Evolutionary conservation across 2,113 vertebrate species (phyloP).

Genomic region (Hemichromis elongatus): DNA sequence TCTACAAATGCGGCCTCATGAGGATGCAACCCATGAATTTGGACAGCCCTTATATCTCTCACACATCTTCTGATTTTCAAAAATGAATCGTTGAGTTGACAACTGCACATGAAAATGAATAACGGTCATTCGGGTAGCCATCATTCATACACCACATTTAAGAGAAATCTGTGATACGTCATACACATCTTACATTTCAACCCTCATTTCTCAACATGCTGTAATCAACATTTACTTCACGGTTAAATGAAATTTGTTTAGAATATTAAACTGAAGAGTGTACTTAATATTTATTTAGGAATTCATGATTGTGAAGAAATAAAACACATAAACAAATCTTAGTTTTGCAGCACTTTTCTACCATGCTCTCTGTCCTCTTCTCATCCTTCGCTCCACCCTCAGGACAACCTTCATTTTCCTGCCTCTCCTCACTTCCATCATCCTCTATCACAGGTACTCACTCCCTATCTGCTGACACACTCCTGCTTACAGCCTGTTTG

Average conservation of each 20-base stretch:
- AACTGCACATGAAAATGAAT: background rate
- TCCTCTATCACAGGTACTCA: background rate
- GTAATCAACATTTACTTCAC: background rate
- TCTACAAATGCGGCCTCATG: no score
- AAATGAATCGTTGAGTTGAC: background rate
- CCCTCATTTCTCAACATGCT: background rate
- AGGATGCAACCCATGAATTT: no score
- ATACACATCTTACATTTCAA: background rate
- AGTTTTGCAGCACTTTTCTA: background rate
- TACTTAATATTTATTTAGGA: background rate
- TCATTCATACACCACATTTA: background rate
- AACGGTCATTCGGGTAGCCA: background rate
- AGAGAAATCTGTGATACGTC: background rate
- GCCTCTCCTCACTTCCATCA: background rate
- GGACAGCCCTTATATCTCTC: no score
- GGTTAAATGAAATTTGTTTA: background rate
- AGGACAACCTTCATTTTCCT: background rate
- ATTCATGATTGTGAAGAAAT: background rate
- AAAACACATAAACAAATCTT: background rate
- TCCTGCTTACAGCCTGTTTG: background rate
- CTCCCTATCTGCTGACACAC: background rate
- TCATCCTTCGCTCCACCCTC: background rate
- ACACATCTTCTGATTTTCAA: background rate
- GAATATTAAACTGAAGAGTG: background rate
- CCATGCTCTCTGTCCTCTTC: background rate